Percentiles rank a stretch among this genome's conserved stretches.
These are phyloP conservation scores for Podarcis siculus DNA, from an alignment of 2,797 vertebrate species.

Conservation along the genomic window DNA sequence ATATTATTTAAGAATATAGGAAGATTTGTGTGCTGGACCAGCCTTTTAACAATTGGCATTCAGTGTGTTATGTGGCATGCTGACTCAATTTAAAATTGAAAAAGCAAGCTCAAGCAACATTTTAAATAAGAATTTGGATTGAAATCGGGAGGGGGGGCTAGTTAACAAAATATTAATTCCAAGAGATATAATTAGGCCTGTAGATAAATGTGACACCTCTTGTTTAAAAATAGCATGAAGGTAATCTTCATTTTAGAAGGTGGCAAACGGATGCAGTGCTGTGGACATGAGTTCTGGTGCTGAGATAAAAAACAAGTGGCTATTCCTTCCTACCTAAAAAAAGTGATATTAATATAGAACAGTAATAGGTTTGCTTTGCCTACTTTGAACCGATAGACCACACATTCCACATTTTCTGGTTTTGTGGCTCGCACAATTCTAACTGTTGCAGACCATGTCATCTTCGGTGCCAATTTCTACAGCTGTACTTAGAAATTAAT, in stretches of 20 bases:
- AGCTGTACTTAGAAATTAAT: too few relatives aligned
- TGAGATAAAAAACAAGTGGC: neutral
- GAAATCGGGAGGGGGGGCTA: neutral
- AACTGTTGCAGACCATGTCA: too few relatives aligned
- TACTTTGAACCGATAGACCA: too few relatives aligned
- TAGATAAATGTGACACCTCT: conserved; percentile 1
- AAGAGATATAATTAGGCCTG: neutral
- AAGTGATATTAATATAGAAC: neutral
- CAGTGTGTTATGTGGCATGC: neutral
- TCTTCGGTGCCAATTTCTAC: too few relatives aligned
- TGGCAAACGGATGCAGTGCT: neutral
- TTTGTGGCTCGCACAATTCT: too few relatives aligned
- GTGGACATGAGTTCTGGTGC: neutral
- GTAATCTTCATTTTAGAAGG: neutral
- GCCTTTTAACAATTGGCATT: neutral
- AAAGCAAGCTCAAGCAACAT: neutral
- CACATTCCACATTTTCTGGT: too few relatives aligned
- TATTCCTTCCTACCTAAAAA: neutral
- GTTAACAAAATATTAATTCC: neutral
- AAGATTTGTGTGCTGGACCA: too few relatives aligned
- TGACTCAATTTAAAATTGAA: neutral
- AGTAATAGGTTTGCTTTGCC: neutral
- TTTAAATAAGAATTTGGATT: neutral
- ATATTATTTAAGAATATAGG: neutral
- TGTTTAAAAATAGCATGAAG: conserved; percentile 6